A percentile compares a stretch with the other conserved stretches of the same genome.
Evolutionary conservation across 92 coral and sea anemone species (phyloP).

Genomic region (Desmophyllum pertusum): DNA sequence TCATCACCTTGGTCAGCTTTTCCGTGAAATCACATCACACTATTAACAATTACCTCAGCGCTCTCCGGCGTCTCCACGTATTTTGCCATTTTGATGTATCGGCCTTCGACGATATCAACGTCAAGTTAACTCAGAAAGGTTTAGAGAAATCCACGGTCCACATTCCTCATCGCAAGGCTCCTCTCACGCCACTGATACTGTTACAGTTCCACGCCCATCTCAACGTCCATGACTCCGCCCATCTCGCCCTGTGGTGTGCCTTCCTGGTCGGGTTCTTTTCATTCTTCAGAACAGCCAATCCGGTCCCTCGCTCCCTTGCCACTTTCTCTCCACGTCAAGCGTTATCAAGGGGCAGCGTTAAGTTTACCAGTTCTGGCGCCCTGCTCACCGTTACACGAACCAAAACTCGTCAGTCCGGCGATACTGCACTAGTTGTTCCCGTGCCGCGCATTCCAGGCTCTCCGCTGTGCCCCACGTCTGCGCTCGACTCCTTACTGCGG

Average conservation of each 20-base stretch:
- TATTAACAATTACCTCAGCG: conserved; percentile 15
- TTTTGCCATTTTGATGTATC: conserved; percentile 18
- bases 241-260: conserved; percentile 17
- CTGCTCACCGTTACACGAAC: conserved; percentile 23
- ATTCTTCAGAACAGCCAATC: conserved; percentile 37
- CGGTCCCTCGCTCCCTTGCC: conserved; percentile 7
- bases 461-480: conserved; percentile 23
- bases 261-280: conserved; percentile 21
- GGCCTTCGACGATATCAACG: conserved; percentile 34
- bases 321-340: conserved; percentile 10
- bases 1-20: conserved; percentile 24
- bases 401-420: conserved; percentile 29
- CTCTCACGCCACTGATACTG: conserved; percentile 24
- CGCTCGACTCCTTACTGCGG: not conserved
- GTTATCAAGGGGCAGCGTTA: conserved; percentile 15
- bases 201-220: conserved; percentile 17
- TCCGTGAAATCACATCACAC: conserved; percentile 27
- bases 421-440: conserved; percentile 20
- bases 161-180: conserved; percentile 29
- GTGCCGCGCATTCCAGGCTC: not conserved
- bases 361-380: conserved; percentile 19
- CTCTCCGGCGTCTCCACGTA: conserved; percentile 16
- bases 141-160: conserved; percentile 24
- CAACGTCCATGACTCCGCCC: conserved; percentile 25
- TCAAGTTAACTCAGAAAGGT: conserved; percentile 29